Evolutionary conservation across 2,113 vertebrate species (phyloP).

Genomic region (Elanus axillaris): DNA sequence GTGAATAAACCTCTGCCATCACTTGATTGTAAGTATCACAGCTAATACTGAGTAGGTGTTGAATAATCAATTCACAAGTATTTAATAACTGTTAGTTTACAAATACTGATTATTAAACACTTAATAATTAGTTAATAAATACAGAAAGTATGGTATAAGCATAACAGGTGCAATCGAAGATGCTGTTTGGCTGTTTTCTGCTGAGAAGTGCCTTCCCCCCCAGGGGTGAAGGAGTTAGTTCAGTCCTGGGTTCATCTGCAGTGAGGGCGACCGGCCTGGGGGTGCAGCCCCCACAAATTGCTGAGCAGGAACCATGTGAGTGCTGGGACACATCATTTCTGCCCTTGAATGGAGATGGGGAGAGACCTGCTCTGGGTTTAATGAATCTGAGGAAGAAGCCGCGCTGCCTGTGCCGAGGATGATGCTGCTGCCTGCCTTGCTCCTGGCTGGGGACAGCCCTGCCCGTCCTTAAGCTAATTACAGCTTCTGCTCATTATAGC

Average conservation of each 20-base stretch:
- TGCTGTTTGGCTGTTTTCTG: not conserved
- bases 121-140: not conserved
- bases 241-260: not conserved
- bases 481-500: not conserved
- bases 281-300: not conserved
- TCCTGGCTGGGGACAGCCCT: not conserved
- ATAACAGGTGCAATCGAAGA: not conserved
- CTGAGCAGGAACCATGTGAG: rapidly evolving
- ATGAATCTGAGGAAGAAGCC: not conserved
- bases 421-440: not conserved
- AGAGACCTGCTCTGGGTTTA: not conserved
- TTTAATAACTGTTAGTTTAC: not conserved
- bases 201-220: not conserved
- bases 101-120: not conserved
- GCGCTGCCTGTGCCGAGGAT: not conserved
- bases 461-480: not conserved
- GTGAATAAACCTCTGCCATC: not conserved
- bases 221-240: not conserved
- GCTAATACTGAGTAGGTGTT: not conserved
- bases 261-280: not conserved
- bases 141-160: not conserved
- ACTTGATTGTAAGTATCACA: not conserved
- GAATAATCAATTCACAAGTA: not conserved
- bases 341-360: rapidly evolving
- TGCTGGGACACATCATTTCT: not conserved